phyloP scores from a whole-genome alignment of 2,113 vertebrate species.

The Grammomys dolichurus region DNA sequence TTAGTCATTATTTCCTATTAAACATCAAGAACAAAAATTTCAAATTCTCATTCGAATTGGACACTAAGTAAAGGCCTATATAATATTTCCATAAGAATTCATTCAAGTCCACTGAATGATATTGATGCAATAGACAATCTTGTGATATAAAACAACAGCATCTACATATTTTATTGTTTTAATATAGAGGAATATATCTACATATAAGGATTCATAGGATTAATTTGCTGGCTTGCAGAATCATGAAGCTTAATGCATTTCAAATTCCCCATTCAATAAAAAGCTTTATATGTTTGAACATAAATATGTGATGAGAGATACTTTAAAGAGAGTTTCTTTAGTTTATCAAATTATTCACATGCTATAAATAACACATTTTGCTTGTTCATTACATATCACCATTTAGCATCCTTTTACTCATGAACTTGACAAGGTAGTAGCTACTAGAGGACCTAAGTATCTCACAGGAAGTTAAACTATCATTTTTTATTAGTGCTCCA shows the following conservation, averaged over 20 bases:
- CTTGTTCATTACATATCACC: not conserved
- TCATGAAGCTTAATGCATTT: not conserved
- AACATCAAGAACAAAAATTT: not conserved
- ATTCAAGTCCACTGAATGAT: not conserved
- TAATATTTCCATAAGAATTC: not conserved
- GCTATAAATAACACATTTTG: not conserved
- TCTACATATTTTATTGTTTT: not conserved
- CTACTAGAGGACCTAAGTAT: not conserved
- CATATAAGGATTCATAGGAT: not conserved
- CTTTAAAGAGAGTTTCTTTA: not conserved
- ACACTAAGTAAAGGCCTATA: not conserved
- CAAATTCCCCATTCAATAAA: not conserved
- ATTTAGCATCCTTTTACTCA: not conserved
- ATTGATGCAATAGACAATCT: not conserved
- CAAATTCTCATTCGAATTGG: not conserved
- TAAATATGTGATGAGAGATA: not conserved
- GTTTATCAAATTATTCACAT: not conserved
- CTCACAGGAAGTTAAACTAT: not conserved
- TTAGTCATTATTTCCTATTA: not conserved
- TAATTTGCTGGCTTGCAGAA: not conserved
- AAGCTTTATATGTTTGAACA: not conserved
- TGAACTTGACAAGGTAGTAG: not conserved
- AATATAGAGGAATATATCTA: not conserved
- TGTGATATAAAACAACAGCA: not conserved
- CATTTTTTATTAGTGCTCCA: not conserved